Base-by-base conservation (phyloP, 2,113 vertebrate species). In the Oncorhynchus kisutch region DNA sequence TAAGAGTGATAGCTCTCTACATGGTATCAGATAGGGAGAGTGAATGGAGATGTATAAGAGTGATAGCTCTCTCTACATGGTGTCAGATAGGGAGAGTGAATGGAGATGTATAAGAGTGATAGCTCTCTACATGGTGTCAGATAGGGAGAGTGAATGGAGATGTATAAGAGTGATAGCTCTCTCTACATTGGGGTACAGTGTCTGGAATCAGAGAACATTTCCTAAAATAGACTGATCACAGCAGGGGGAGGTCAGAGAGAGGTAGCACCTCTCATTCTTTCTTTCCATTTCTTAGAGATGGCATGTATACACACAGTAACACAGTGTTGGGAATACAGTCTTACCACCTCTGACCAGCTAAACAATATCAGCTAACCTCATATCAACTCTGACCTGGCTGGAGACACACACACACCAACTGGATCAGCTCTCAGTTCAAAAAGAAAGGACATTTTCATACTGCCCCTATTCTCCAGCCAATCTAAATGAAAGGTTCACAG, bases 201-300 rank as follows among this genome's bases (percentile, higher is more conserved):
- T 14, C 14, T 64, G 62, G 76, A 64, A 76, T 49, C 16, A 76
- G 34, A 45, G 39, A 75, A 66, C 18, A 39, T 80, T 85, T 82
- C 82, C 76, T 69, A 81, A 86, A 77, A 82, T 80, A 77, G 80
- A 72, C 6, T 1, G 18, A 69, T 73, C 51, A 16, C 16, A 31
- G 66, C 25, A 74, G 68, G 62, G 25, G 20, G 65, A 64, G 67
- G 70, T 45, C 34, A 60, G 75, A 64, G 77, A 73, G 48, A 75
- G 69, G 71, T 20, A 76, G 65, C 80, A 79, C 77, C 83, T 69
- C 8, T 45, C 39, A 45, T 45, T 81, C 64, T 51, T 60, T 75
- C 13, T 67, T 2, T 45, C 39, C 9, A 48, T 48, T 70, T 45
- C 39, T 45, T 45, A 11, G 39, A 88, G 73, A 71, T 62, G 70